These are phyloP conservation scores for Chloropsis hardwickii DNA, from an alignment of 2,113 vertebrate species.

Conservation along the genomic window DNA sequence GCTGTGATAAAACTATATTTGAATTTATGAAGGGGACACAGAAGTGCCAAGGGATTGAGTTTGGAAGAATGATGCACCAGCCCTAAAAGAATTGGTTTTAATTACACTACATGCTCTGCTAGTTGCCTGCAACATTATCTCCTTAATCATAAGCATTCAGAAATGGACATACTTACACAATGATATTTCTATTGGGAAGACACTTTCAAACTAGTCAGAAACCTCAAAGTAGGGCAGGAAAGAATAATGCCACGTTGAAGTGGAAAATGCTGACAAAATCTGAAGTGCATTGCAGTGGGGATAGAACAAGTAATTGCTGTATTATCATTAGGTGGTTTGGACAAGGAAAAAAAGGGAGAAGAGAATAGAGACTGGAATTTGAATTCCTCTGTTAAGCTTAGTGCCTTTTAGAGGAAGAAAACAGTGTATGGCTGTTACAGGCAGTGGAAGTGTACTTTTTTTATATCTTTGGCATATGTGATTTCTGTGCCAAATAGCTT, in stretches of 20 bases:
- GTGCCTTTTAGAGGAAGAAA: neutral
- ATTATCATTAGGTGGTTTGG: neutral
- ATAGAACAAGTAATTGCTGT: neutral
- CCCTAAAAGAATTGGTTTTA: neutral
- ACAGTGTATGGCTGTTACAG: neutral
- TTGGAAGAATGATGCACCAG: neutral
- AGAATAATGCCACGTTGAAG: neutral
- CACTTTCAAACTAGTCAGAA: neutral
- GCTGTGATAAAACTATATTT: neutral
- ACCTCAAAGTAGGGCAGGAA: neutral
- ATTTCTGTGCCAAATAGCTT: neutral
- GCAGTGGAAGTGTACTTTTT: neutral
- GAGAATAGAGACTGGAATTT: neutral
- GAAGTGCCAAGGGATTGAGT: neutral
- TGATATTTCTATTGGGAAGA: neutral
- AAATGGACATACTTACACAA: neutral
- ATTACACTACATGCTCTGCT: neutral
- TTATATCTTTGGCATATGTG: neutral
- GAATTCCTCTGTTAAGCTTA: neutral
- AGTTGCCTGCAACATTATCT: neutral
- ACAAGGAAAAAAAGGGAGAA: neutral
- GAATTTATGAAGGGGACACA: neutral
- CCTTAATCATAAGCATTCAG: neutral
- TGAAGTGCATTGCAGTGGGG: neutral
- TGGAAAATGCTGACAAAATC: neutral